Percentiles rank a stretch among this genome's conserved stretches.
Evolutionary conservation across 1,140 invertebrate genomes (phyloP).

Genomic region (Mactra quadrangularis): DNA sequence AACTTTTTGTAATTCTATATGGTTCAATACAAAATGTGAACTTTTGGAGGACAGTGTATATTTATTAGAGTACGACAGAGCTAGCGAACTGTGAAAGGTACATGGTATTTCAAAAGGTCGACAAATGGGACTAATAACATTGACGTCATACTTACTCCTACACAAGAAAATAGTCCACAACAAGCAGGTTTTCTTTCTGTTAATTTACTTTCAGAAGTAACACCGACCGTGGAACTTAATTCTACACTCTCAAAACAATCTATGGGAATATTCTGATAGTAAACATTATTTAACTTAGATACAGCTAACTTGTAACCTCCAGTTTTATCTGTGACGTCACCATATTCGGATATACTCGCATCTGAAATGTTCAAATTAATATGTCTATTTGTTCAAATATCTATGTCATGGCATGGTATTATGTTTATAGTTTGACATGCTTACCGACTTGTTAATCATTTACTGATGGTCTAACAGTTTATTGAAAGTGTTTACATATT

Average conservation of each 20-base stretch:
- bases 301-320: constrained; percentile 73
- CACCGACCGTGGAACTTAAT: constrained; percentile 68
- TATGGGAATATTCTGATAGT: constrained; percentile 74
- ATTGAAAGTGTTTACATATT: too few species aligned
- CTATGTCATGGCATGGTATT: neutral
- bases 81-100: too few species aligned
- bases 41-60: too few species aligned
- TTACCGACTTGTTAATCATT: too few species aligned
- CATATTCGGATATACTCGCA: constrained; percentile 67
- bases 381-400: too few species aligned
- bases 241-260: constrained; percentile 76
- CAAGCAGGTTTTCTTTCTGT: constrained; percentile 61
- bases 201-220: constrained; percentile 71
- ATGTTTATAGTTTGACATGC: neutral
- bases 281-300: constrained; percentile 67
- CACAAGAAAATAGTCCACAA: constrained; percentile 65
- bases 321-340: constrained; percentile 35
- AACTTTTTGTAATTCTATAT: too few species aligned
- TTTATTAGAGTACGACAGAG: too few species aligned
- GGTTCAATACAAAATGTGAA: too few species aligned
- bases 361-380: too few species aligned
- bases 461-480: too few species aligned
- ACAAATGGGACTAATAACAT: too few species aligned
- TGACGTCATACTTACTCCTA: constrained; percentile 68
- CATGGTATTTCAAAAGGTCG: too few species aligned